Conservation (phyloP, 23 tunicate species). For the Diplosoma virens region DNA sequence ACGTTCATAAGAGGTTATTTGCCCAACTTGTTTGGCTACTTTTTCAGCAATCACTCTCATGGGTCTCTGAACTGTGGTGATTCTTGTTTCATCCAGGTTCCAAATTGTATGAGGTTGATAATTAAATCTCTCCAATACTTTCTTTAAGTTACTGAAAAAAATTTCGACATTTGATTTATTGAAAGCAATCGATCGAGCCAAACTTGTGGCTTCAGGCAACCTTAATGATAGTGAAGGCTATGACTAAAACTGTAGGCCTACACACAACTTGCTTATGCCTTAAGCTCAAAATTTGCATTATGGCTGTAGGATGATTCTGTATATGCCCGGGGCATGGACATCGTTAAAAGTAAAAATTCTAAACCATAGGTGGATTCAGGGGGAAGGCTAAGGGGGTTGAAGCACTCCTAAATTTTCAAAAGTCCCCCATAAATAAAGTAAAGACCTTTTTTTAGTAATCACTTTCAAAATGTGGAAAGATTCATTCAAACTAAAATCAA, state of each 20-base stretch:
- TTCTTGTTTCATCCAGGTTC: conserved; percentile 54
- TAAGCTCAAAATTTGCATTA: too few relatives aligned
- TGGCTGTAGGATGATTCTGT: too few relatives aligned
- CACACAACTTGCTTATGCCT: too few relatives aligned
- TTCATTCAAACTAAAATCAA: too few relatives aligned
- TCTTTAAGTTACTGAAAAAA: conserved; percentile 32
- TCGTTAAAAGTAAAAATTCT: too few relatives aligned
- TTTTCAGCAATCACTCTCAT: conserved; percentile 18
- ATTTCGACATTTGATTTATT: conserved; percentile 14
- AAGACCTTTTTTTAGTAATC: too few relatives aligned
- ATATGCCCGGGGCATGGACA: too few relatives aligned
- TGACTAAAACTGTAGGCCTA: conserved; percentile 28
- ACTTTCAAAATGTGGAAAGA: too few relatives aligned
- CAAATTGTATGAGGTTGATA: conserved; percentile 15
- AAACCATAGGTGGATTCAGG: too few relatives aligned
- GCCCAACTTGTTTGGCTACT: conserved; percentile 37
- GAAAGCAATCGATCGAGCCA: conserved; percentile 36
- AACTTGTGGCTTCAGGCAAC: conserved; percentile 38
- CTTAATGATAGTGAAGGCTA: background rate
- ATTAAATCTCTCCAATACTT: background rate
- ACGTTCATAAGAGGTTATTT: conserved; percentile 40
- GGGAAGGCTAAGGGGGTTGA: too few relatives aligned
- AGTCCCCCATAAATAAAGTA: too few relatives aligned
- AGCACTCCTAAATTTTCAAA: too few relatives aligned
- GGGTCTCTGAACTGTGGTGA: conserved; percentile 30